These are phyloP conservation scores for Loris lydekkerianus DNA, from an alignment of 2,797 vertebrate species.

Conservation along the genomic window DNA sequence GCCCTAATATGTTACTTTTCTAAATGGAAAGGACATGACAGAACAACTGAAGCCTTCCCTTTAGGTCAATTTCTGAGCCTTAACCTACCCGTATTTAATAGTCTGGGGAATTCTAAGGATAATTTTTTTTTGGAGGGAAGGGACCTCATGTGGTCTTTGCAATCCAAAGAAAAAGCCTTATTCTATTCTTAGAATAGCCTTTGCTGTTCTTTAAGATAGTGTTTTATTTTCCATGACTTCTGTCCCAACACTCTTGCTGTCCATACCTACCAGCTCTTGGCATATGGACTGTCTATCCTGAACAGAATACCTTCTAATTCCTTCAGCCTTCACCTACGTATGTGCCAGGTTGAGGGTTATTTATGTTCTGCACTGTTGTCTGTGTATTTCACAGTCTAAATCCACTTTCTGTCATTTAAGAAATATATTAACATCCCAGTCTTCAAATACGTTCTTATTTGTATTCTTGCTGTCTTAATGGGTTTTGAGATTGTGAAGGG, in stretches of 20 bases:
- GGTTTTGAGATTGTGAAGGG: background rate
- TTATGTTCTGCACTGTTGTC: background rate
- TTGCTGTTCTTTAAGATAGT: background rate
- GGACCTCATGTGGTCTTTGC: background rate
- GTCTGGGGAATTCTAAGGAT: background rate
- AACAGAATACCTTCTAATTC: background rate
- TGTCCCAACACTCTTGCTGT: background rate
- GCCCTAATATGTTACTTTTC: background rate
- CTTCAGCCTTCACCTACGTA: background rate
- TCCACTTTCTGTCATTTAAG: background rate
- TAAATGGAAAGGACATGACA: background rate
- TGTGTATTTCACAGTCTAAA: background rate
- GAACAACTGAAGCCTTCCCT: background rate
- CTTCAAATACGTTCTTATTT: background rate
- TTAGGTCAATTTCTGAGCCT: background rate
- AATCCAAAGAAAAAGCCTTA: background rate
- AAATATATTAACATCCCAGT: background rate
- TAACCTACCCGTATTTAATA: background rate
- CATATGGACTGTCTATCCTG: background rate
- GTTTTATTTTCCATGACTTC: background rate
- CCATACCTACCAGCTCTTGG: background rate
- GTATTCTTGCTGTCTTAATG: background rate
- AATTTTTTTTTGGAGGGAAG: background rate
- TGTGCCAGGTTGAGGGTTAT: background rate
- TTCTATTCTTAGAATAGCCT: no score